Evolutionary conservation across 2,113 vertebrate species (phyloP), one percentile per base, ranked within the genome.

Genomic region (Terrapene triunguis): DNA sequence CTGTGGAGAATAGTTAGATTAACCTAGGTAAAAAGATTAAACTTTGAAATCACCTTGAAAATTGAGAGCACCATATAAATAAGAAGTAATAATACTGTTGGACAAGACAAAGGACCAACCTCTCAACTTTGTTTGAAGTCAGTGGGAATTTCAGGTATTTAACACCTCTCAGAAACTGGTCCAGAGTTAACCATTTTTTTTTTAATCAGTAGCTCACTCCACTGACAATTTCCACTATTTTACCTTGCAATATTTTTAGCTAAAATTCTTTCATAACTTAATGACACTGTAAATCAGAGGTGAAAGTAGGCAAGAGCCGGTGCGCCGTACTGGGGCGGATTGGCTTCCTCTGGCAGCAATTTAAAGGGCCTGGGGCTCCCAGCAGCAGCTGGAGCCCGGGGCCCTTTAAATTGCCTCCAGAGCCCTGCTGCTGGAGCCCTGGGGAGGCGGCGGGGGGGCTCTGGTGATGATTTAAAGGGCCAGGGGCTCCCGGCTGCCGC

Each of bases 161-260:
- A 72, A 38, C 13, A 5, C 3, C 29, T 25, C 16, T 35, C 0
- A 47, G 22, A 47, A 1, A 1, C 2, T 85, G 29, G 50, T 13
- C 10, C 2, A 0, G 2, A 3, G 22, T 47, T 84, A 89, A 85
- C 82, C 11, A 2, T 48, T 89, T 82, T 82, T 74, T 48, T 80
- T 55, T 29, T 44, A 44, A 4, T 6, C 2, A 6, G 32, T 25
- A 14, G 27, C 11, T 86, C 29, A 90, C 79, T n/a, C 1, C n/a
- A 1, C 29, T 48, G 32, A 3, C 0, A 2, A 0, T 32, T 80
- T 57, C 53, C n/a, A 72, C 35, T 72, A 9, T 72, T 22, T 72
- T 72, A 38, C 8, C 65, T 72, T 38, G 65, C 65, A 72, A 19
- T 72, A 72, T 22, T 72, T 65, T 7, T 55, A 55, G 11, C 4